Evolutionary conservation across 1,140 invertebrate genomes (phyloP).

Genomic region (Heliconius eleuchia): DNA sequence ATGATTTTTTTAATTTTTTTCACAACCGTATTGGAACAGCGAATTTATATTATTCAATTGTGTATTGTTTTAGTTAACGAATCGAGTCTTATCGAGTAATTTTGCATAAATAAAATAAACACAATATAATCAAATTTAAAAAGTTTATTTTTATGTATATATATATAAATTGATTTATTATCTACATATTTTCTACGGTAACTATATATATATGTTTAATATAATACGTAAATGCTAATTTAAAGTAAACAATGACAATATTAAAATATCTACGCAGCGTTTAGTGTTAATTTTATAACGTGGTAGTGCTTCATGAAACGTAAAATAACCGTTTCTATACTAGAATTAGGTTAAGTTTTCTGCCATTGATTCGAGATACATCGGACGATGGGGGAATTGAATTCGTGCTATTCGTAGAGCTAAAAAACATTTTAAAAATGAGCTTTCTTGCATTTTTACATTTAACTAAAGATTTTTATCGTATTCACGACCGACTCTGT

Average conservation of each 20-base stretch:
- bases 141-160: slow-evolving; percentile 56
- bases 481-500: neutral
- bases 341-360: slow-evolving; percentile 58
- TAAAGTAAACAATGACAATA: slow-evolving; percentile 78
- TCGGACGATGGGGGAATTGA: slow-evolving; percentile 39
- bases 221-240: slow-evolving; percentile 72
- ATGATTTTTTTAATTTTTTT: neutral
- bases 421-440: neutral
- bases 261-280: slow-evolving; percentile 73
- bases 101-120: slow-evolving; percentile 39
- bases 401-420: neutral
- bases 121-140: slow-evolving; percentile 52
- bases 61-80: slow-evolving; percentile 34
- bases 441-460: slow-evolving; percentile 7
- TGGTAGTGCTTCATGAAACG: slow-evolving; percentile 69
- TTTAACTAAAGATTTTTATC: slow-evolving; percentile 1
- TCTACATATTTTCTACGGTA: slow-evolving; percentile 42
- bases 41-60: slow-evolving; percentile 29
- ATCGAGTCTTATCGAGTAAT: slow-evolving; percentile 31
- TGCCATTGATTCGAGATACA: slow-evolving; percentile 48
- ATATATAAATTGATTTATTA: slow-evolving; percentile 37
- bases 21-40: neutral
- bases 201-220: slow-evolving; percentile 67
- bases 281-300: slow-evolving; percentile 69
- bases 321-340: slow-evolving; percentile 59